Base-by-base conservation (phyloP, 2,113 vertebrate genomes). In the Pungitius pungitius region DNA sequence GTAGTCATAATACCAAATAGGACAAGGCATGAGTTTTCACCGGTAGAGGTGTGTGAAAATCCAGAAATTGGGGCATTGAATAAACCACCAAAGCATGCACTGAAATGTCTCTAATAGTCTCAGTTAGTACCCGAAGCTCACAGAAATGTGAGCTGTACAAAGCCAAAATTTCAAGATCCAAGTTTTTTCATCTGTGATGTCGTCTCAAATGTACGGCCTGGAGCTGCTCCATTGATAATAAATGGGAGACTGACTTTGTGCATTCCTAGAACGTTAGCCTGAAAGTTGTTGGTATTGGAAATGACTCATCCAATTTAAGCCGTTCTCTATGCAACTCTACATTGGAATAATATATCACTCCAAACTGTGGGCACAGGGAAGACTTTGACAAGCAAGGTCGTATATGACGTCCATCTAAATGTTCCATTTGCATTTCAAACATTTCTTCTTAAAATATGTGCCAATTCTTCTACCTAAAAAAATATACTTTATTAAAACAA, bases 161-260 rank as follows among this genome's bases (percentile, higher is more conserved):
- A 62, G 37, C 49, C 73, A n/a, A 51, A 8, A 76, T 77, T 78
- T 76, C 17, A 71, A 56, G 61, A 84, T 51, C 33, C 55, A 58
- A 45, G 55, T n/a, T 63, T 84, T 84, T 67, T 73, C 67, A 79
- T 79, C 58, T 62, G 40, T 70, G 61, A 78, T 65, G 76, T 63
- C 80, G 63, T 58, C 27, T 47, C 83, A 62, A 62, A 81, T 77
- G 69, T 71, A 69, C 75, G 54, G 42, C 68, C 59, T 2, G 4
- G 60, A 78, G 77, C 63, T 6, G 22, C 80, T 70, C 68, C 40
- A 74, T 45, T 85, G 87, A 72, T 72, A 61, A 72, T 84, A 49
- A 72, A 81, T 82, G 55, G 33, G 24, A 61, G 55, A 68, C 54
- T 24, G 73, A 78, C 70, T 79, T 61, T 78, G 66, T 65, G 58